These are phyloP conservation scores for Tetropium fuscum DNA, from an alignment of 2,888 invertebrate species.

Conservation along the genomic window DNA sequence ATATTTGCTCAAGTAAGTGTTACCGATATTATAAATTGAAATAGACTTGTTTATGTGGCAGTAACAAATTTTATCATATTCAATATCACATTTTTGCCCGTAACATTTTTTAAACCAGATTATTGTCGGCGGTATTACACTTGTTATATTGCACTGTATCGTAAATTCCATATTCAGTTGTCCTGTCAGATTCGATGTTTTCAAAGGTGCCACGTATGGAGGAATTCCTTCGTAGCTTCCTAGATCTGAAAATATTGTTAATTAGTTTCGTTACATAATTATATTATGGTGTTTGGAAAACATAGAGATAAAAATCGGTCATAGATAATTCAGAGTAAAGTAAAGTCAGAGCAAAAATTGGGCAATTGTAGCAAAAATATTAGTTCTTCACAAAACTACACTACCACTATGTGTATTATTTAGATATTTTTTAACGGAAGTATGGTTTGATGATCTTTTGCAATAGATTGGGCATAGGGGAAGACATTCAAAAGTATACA, in stretches of 20 bases:
- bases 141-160: constrained; percentile 61
- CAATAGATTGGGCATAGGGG: too few relatives aligned
- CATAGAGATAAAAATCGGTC: too few relatives aligned
- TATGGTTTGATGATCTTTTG: too few relatives aligned
- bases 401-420: too few relatives aligned
- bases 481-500: too few relatives aligned
- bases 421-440: too few relatives aligned
- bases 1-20: constrained; percentile 60
- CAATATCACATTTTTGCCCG: constrained; percentile 54
- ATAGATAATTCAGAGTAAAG: too few relatives aligned
- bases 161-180: constrained; percentile 56
- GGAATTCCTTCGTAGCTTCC: constrained; percentile 49
- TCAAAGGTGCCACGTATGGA: constrained; percentile 54
- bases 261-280: neutral
- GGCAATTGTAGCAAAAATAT: too few relatives aligned
- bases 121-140: constrained; percentile 57
- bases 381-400: too few relatives aligned
- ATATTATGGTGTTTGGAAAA: too few relatives aligned
- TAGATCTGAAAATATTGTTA: constrained; percentile 45
- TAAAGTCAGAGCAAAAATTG: too few relatives aligned
- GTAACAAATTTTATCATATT: constrained; percentile 53
- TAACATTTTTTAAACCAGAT: constrained; percentile 62
- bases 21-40: constrained; percentile 49
- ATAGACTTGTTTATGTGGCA: constrained; percentile 52
- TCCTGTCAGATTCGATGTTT: constrained; percentile 55